Percentiles rank a stretch among this genome's conserved stretches.
phyloP scores from a whole-genome alignment of 1,140 invertebrate genomes.

The Scylla paramamosain region DNA sequence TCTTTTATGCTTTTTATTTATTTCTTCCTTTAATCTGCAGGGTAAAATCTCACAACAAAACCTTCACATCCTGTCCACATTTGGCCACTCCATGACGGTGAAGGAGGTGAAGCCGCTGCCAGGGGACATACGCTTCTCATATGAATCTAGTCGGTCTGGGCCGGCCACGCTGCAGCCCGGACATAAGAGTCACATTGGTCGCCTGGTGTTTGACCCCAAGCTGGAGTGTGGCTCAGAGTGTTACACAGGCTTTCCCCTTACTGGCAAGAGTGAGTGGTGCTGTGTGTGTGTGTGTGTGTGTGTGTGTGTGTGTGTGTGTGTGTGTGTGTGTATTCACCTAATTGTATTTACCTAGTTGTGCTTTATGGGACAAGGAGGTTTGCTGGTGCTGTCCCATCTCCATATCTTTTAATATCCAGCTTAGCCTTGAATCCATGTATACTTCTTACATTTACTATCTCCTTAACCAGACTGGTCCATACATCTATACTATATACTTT shows the following conservation, averaged over 20 bases:
- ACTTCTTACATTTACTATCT: too few relatives aligned
- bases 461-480: too few relatives aligned
- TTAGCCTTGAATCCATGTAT: too few relatives aligned
- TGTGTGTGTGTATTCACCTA: too few relatives aligned
- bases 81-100: constrained; percentile 87
- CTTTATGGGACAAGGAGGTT: not conserved
- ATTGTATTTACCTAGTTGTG: not conserved
- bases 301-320: not conserved
- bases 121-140: constrained; percentile 82
- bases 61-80: constrained; percentile 87
- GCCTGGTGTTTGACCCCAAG: constrained; percentile 86
- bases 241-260: constrained; percentile 86
- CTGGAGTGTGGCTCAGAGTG: constrained; percentile 87
- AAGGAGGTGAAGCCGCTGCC: constrained; percentile 82
- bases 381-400: too few relatives aligned
- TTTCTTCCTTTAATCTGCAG: constrained; percentile 81
- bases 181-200: constrained; percentile 82
- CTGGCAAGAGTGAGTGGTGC: constrained; percentile 82
- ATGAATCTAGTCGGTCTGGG: constrained; percentile 75
- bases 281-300: constrained; percentile 32
- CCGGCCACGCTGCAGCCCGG: constrained; percentile 79
- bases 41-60: constrained; percentile 88
- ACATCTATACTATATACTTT: too few relatives aligned
- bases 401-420: too few relatives aligned
- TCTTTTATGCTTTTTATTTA: too few relatives aligned